phyloP scores from a whole-genome alignment of 1,140 invertebrate genomes.

The Drosophila varians region DNA sequence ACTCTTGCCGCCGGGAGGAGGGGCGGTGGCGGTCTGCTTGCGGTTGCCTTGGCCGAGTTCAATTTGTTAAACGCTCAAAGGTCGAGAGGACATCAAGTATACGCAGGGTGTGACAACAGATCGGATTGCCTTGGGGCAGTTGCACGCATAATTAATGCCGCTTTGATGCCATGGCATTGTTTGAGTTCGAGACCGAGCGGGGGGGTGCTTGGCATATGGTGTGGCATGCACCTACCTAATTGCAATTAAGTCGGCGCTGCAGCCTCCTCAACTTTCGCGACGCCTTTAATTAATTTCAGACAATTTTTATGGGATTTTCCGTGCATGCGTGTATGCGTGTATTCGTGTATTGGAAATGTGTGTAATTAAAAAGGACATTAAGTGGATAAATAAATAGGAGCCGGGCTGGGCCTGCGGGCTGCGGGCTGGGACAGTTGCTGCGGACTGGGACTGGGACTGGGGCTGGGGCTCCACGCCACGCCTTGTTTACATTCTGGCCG shows the following conservation, averaged over 20 bases:
- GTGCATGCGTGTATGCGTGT: not conserved
- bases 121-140: slow-evolving; percentile 27
- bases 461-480: too few species aligned
- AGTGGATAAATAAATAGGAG: slow-evolving; percentile 70
- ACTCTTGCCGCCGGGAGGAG: too few species aligned
- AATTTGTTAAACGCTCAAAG: slow-evolving; percentile 34
- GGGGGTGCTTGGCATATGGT: slow-evolving; percentile 13
- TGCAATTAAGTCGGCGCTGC: slow-evolving; percentile 65
- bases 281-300: slow-evolving; percentile 47
- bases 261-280: slow-evolving; percentile 25
- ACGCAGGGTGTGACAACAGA: slow-evolving; percentile 19
- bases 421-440: too few species aligned
- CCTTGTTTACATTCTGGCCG: slow-evolving; percentile 41
- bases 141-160: slow-evolving; percentile 52
- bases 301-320: slow-evolving; percentile 39
- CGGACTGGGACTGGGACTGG: too few species aligned
- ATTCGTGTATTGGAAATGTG: slow-evolving; percentile 13
- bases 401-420: slow-evolving; percentile 25
- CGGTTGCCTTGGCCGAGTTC: slow-evolving; percentile 27
- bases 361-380: slow-evolving; percentile 60
- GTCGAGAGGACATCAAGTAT: slow-evolving; percentile 17
- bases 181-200: not conserved
- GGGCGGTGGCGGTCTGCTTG: too few species aligned
- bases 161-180: slow-evolving; percentile 58
- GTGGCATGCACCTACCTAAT: slow-evolving; percentile 55